Percentiles rank a stretch among this genome's conserved stretches.
phyloP scores from a whole-genome alignment of 2,113 vertebrate genomes.

The Mastomys coucha region DNA sequence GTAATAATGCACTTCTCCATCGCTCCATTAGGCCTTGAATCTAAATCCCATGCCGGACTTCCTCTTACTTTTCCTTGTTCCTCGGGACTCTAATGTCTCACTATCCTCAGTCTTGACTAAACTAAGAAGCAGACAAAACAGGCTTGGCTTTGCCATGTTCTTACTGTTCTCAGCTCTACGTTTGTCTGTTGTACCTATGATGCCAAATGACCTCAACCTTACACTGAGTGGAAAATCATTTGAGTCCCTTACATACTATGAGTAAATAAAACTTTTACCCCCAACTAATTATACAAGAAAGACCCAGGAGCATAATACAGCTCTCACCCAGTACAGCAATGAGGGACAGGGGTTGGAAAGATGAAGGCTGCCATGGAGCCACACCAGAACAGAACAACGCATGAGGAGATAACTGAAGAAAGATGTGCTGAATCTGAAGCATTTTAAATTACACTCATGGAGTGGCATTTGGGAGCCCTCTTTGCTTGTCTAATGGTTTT shows the following conservation, averaged over 20 bases:
- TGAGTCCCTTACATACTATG: background rate
- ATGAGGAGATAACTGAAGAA: slow-evolving; percentile 3
- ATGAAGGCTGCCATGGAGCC: background rate
- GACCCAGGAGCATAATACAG: background rate
- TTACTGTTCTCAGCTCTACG: background rate
- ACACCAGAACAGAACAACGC: background rate
- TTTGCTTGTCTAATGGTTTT: slow-evolving; percentile 65
- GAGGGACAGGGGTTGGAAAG: background rate
- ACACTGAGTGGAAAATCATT: background rate
- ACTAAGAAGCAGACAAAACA: background rate
- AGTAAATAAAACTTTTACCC: background rate
- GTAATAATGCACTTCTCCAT: background rate
- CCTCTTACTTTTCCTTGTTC: background rate
- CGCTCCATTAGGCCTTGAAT: background rate
- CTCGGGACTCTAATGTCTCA: background rate
- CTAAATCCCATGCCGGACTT: background rate
- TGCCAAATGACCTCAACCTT: background rate
- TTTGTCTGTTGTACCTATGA: background rate
- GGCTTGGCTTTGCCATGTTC: background rate
- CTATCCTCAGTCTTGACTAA: background rate
- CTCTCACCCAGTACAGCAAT: background rate
- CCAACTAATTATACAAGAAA: background rate
- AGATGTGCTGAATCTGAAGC: slow-evolving; percentile 29
- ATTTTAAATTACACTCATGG: slow-evolving; percentile 52
- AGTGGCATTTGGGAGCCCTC: slow-evolving; percentile 60